phyloP scores from a whole-genome alignment of 2,888 invertebrate species.

The Hypercompe scribonia region DNA sequence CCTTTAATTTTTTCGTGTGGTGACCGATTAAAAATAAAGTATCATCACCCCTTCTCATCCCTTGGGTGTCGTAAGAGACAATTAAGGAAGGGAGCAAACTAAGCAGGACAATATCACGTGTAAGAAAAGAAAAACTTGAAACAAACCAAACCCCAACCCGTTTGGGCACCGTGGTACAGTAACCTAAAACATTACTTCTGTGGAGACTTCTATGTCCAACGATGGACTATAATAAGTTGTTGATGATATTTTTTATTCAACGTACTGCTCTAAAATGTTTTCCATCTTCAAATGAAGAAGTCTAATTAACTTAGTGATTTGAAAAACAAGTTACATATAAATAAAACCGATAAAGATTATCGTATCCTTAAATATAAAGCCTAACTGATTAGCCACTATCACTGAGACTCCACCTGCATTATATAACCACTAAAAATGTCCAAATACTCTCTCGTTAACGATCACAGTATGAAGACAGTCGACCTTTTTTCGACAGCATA shows the following conservation, averaged over 20 bases:
- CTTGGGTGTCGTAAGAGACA: no score
- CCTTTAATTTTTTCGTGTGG: no score
- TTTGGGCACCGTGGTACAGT: no score
- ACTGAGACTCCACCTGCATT: constrained; percentile 7
- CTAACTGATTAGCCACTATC: neutral
- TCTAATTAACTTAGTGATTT: neutral
- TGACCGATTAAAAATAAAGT: no score
- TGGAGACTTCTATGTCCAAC: no score
- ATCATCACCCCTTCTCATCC: no score
- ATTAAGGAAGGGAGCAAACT: no score
- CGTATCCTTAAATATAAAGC: neutral
- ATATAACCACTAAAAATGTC: neutral
- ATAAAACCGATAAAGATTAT: neutral
- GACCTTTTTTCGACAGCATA: constrained; percentile 42
- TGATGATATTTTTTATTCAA: neutral
- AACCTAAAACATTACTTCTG: no score
- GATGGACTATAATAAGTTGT: no score
- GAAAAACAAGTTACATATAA: neutral
- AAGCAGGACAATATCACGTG: no score
- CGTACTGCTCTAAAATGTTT: neutral
- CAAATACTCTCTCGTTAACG: constrained; percentile 14
- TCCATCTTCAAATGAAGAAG: neutral
- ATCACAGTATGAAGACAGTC: constrained; percentile 3
- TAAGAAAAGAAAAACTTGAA: no score
- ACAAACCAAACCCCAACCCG: no score